Conservation (phyloP, 1,140 invertebrate genomes). For the Apis laboriosa region DNA sequence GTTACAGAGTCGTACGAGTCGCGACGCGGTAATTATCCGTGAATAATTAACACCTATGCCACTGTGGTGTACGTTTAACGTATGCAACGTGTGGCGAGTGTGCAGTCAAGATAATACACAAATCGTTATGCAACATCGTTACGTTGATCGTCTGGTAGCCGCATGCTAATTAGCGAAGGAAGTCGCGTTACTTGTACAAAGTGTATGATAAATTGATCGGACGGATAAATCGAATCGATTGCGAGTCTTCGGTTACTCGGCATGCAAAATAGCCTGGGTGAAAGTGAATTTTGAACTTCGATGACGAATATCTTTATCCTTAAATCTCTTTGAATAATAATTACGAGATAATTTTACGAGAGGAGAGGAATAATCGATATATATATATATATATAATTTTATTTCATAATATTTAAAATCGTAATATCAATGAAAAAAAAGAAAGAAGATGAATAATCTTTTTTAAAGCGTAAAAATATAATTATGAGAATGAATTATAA, state of each 20-base stretch:
- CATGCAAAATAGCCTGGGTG: not conserved
- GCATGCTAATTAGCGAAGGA: slow-evolving; percentile 56
- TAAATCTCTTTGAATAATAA: not conserved
- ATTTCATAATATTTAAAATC: too few species aligned
- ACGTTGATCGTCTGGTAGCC: slow-evolving; percentile 43
- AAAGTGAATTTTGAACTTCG: not conserved
- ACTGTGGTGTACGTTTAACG: slow-evolving; percentile 20
- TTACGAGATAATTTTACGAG: too few species aligned
- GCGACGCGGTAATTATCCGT: slow-evolving; percentile 29
- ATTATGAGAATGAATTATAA: too few species aligned
- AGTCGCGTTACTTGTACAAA: not conserved
- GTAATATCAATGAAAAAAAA: too few species aligned
- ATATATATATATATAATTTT: too few species aligned
- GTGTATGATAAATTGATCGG: not conserved
- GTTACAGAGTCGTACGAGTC: slow-evolving; percentile 1
- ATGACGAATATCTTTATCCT: too few species aligned
- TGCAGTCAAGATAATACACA: slow-evolving; percentile 26
- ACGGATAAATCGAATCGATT: slow-evolving; percentile 4
- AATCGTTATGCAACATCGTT: slow-evolving; percentile 52
- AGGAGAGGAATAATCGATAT: too few species aligned
- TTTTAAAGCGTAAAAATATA: too few species aligned
- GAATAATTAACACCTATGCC: slow-evolving; percentile 58
- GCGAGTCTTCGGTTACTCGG: not conserved
- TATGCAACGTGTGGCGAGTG: slow-evolving; percentile 9
- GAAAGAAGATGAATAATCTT: too few species aligned